phyloP scores from a whole-genome alignment of 2,797 vertebrate species.

The Poecilia wingei region DNA sequence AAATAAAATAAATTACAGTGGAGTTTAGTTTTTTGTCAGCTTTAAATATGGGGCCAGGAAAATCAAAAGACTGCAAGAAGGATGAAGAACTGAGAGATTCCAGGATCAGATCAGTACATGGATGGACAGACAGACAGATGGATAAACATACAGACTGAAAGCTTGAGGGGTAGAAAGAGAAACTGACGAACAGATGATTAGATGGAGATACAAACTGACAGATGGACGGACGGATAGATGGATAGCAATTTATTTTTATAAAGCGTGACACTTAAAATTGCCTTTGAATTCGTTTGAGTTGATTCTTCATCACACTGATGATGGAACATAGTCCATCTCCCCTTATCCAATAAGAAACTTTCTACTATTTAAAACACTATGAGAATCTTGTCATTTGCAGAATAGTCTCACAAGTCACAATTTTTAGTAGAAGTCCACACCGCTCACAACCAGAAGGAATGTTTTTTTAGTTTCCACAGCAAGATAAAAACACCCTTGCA shows the following conservation, averaged over 20 bases:
- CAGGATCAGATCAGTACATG: not conserved
- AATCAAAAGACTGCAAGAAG: not conserved
- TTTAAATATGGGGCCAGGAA: not conserved
- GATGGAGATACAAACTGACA: not conserved
- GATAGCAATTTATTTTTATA: not conserved
- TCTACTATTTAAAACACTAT: not conserved
- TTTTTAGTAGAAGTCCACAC: not conserved
- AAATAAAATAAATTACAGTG: not conserved
- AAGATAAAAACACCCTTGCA: not conserved
- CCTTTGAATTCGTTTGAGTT: not conserved
- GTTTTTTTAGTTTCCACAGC: not conserved
- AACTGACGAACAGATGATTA: not conserved
- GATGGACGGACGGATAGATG: not conserved
- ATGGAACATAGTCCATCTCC: not conserved
- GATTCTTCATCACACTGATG: not conserved
- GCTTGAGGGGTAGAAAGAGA: too few species aligned
- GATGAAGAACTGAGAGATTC: not conserved
- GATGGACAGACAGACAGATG: not conserved
- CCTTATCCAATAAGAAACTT: not conserved
- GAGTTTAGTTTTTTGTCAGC: not conserved
- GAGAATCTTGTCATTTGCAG: not conserved
- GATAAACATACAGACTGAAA: not conserved
- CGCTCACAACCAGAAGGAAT: not conserved
- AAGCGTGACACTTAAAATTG: not conserved
- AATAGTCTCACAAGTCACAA: not conserved